phyloP scores from a whole-genome alignment of 2,888 invertebrate species.

The Noctuana brunneofusca region DNA sequence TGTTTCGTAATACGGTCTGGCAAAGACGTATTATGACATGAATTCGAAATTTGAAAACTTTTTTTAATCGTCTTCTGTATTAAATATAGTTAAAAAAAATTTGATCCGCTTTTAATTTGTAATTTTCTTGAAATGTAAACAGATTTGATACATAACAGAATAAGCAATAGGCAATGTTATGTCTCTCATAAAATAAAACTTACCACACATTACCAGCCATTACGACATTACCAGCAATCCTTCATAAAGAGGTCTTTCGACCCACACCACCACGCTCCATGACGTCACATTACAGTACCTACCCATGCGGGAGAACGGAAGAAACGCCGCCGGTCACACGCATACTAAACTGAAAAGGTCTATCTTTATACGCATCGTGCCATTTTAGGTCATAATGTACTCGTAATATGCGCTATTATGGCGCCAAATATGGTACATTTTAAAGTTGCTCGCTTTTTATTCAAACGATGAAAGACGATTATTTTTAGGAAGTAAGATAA shows the following conservation, averaged over 20 bases:
- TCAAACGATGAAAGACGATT: constrained; percentile 26
- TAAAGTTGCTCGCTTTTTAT: constrained; percentile 28
- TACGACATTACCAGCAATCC: not conserved
- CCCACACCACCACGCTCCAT: not conserved
- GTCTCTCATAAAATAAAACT: not conserved
- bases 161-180: not conserved
- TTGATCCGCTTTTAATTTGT: too few relatives aligned
- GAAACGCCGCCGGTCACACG: constrained; percentile 36
- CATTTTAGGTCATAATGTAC: constrained; percentile 22
- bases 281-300: not conserved
- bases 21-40: too few relatives aligned
- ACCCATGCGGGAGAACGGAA: constrained; percentile 28
- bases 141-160: too few relatives aligned
- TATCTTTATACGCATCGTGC: constrained; percentile 15
- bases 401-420: constrained; percentile 14
- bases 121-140: too few relatives aligned
- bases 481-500: constrained; percentile 28
- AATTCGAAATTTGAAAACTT: too few relatives aligned
- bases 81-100: too few relatives aligned
- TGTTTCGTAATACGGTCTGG: too few relatives aligned
- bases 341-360: constrained; percentile 43
- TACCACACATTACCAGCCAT: too few relatives aligned
- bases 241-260: not conserved
- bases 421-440: constrained; percentile 13
- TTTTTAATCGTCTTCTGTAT: too few relatives aligned